phyloP scores from a whole-genome alignment of 2,888 invertebrate species.

The Cataglyphis rosenhaueri region DNA sequence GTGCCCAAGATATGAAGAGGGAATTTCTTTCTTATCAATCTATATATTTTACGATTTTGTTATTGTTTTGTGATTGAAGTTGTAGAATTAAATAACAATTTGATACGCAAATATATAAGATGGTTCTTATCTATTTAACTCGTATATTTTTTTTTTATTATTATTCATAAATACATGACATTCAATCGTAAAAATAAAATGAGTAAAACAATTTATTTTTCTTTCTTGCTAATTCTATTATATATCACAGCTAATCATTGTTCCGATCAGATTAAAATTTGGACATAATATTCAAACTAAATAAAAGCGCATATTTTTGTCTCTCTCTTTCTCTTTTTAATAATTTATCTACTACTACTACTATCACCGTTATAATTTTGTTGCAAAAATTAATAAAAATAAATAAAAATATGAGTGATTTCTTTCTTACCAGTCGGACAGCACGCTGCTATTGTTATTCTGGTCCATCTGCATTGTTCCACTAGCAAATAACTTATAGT shows the following conservation, averaged over 20 bases:
- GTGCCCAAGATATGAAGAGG: not conserved
- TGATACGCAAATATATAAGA: not conserved
- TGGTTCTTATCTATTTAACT: not conserved
- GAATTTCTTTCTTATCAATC: not conserved
- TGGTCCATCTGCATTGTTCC: constrained; percentile 61
- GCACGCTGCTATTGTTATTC: constrained; percentile 62
- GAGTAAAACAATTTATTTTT: not conserved
- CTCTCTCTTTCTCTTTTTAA: not conserved
- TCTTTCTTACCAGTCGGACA: constrained; percentile 68
- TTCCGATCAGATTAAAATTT: not conserved
- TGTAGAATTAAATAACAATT: not conserved
- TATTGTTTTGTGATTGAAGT: constrained; percentile 5
- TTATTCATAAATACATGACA: not conserved
- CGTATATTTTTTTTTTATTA: not conserved
- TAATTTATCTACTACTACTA: not conserved
- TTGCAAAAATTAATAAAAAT: not conserved
- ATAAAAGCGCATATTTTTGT: not conserved
- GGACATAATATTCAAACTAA: not conserved
- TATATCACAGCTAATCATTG: not conserved
- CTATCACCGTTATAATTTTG: not conserved
- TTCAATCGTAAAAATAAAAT: not conserved
- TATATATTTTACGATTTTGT: not conserved
- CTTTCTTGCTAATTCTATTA: not conserved
- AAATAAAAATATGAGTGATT: not conserved
- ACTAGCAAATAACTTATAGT: constrained; percentile 68